A percentile compares a stretch with the other conserved stretches of the same genome.
Conservation (phyloP, 2,888 invertebrate species). For the Conops quadrifasciatus region DNA sequence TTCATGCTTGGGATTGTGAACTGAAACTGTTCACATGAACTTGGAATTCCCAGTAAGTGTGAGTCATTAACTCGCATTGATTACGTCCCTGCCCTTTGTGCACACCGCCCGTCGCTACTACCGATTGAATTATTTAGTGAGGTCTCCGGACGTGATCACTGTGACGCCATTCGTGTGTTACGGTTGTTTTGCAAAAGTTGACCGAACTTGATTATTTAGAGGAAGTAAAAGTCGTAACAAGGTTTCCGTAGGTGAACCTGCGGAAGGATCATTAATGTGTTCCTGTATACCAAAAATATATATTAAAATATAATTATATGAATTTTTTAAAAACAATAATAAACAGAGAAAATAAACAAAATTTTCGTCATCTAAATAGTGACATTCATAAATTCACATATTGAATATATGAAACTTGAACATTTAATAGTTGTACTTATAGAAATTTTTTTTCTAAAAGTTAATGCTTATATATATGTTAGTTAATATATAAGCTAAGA, state of each 20-base stretch:
- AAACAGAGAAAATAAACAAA: background rate
- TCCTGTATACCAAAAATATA: conserved; percentile 1
- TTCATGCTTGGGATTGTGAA: conserved; percentile 67
- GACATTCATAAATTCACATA: too few species aligned
- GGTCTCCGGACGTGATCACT: conserved; percentile 38
- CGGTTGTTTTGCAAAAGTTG: conserved; percentile 45
- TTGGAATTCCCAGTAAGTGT: conserved; percentile 39
- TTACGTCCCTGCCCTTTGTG: conserved; percentile 45
- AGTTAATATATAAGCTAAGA: conserved; percentile 7
- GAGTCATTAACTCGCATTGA: conserved; percentile 45
- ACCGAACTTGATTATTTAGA: conserved; percentile 46
- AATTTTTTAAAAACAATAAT: background rate
- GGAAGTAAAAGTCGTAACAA: conserved; percentile 47
- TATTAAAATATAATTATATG: background rate
- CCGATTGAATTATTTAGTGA: conserved; percentile 44
- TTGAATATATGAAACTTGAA: background rate
- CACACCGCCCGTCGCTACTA: conserved; percentile 47
- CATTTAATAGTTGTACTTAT: conserved; percentile 10
- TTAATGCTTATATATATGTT: background rate
- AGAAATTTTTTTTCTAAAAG: background rate
- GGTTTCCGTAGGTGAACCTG: conserved; percentile 47
- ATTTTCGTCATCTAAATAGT: too few species aligned
- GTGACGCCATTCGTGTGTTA: conserved; percentile 50
- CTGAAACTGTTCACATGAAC: conserved; percentile 52
- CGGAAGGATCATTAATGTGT: conserved; percentile 34